Base-by-base conservation (phyloP, 2,797 vertebrate genomes). In the Rhinatrema bivittatum region DNA sequence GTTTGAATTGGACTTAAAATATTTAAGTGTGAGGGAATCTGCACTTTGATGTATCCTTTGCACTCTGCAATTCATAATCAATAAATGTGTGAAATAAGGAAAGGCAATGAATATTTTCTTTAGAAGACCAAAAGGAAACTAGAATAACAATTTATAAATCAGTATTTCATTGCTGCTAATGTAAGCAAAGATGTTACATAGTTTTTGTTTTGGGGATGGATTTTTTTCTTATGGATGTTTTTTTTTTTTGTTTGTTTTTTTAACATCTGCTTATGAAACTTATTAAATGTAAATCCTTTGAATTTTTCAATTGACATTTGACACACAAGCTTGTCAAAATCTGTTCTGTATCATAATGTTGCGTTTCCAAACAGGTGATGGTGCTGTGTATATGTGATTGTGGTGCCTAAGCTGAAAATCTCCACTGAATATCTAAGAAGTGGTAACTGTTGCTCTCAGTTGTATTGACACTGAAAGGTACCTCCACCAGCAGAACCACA, bases 401-500 rank as follows among this genome's bases (percentile, higher is more conserved):
- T 1, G 0, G 37, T 46, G 58, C 41, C 32, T 54, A 37, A 36
- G 11, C 41, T 56, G n/a, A n/a, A 35, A 26, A 45, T 59, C 51
- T 63, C 53, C 5, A 16, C 53, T 38, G 36, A 42, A 58, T 60
- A 56, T 67, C 53, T 63, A 50, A 27, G 20, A 25, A 40, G 67
- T 70, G 73, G 66, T 67, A 60, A 39, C 65, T 53, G 36, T 58
- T 59, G 60, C 64, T 71, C 61, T 5, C 0, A 36, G 62, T 41
- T 55, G 33, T 61, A 66, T 78, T 72, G 70, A 68, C 63, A 72
- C 74, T 42, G 56, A 60, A 56, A 53, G 56, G 56, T 60, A 65
- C 56, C 55, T 74, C 78, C 80, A 80, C 80, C 82, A 85, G 82
- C 80, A 76, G 67, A 66, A 62, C 61, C 54, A 65, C 65, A 68